These are phyloP conservation scores for Oenanthe oenanthe DNA, from an alignment of 2,113 vertebrate species.

Conservation along the genomic window DNA sequence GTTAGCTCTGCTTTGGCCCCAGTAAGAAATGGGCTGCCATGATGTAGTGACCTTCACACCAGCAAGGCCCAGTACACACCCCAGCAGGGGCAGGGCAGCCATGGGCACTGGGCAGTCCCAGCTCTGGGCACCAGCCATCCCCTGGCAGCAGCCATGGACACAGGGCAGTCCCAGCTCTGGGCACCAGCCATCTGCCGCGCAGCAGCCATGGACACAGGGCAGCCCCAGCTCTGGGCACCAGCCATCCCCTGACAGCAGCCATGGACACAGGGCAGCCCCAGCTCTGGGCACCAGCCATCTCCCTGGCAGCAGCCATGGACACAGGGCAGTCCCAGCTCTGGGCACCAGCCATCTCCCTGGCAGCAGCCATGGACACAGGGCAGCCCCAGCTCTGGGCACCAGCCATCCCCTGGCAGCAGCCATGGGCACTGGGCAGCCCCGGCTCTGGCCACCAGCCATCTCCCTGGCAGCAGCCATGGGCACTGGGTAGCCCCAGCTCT, in stretches of 20 bases:
- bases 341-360: neutral
- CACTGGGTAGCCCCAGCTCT: neutral
- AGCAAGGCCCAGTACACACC: neutral
- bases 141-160: no score
- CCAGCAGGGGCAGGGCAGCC: neutral
- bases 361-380: no score
- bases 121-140: neutral
- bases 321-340: no score
- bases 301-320: no score
- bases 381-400: neutral
- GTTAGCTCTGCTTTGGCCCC: neutral
- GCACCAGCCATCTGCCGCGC: neutral
- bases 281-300: neutral
- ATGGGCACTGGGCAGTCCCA: no score
- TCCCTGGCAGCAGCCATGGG: no score
- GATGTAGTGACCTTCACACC: neutral
- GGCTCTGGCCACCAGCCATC: neutral
- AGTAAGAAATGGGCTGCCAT: fast-evolving
- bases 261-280: no score
- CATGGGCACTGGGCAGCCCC: no score
- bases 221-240: neutral
- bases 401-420: neutral
- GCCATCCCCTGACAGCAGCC: no score
- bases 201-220: no score
- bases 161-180: neutral